A percentile compares a stretch with the other conserved stretches of the same genome.
Conservation (phyloP, 2,888 invertebrate species). For the Harpalus rubripes region DNA sequence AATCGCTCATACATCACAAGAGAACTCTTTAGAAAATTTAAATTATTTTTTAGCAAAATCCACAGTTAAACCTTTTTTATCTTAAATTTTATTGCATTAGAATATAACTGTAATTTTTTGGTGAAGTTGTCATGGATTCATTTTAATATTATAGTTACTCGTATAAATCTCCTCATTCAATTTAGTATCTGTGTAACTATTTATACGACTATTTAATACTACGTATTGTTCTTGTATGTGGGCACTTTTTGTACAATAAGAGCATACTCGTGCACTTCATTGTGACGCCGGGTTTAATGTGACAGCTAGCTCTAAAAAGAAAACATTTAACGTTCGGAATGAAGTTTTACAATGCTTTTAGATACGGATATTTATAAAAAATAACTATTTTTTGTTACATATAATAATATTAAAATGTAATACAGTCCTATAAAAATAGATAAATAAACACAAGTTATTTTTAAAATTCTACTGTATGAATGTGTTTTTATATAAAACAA, state of each 20-base stretch:
- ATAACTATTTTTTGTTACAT: neutral
- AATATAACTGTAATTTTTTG: no score
- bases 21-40: no score
- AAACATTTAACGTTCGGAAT: neutral
- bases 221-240: neutral
- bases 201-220: neutral
- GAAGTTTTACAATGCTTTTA: neutral
- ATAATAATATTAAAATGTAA: neutral
- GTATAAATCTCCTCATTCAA: no score
- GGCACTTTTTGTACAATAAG: neutral
- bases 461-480: neutral
- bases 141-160: no score
- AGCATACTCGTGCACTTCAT: neutral
- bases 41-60: no score
- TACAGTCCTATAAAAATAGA: no score
- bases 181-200: neutral
- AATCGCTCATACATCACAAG: no score
- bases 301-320: neutral
- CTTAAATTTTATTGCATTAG: no score
- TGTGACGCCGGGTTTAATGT: neutral
- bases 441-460: neutral
- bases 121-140: no score
- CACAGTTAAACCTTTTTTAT: no score
- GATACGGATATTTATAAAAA: conserved; percentile 1
- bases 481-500: neutral